Conservation (phyloP, 2,888 invertebrate species). For the Aporophyla nigra region DNA sequence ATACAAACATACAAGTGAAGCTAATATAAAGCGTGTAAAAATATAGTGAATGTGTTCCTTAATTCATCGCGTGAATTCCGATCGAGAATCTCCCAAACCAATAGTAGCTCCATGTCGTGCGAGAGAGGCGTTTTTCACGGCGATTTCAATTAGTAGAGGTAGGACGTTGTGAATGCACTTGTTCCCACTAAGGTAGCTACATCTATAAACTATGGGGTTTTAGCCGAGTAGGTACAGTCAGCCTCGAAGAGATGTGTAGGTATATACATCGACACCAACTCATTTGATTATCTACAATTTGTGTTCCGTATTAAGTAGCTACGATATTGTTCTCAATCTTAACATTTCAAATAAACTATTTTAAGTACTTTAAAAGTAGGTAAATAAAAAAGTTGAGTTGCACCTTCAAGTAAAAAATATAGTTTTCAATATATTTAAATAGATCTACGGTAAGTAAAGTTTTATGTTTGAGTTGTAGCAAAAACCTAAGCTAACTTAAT, state of each 20-base stretch:
- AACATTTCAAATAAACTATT: no score
- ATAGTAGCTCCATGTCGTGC: conserved; percentile 56
- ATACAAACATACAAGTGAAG: no score
- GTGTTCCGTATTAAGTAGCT: background rate
- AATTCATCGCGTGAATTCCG: conserved; percentile 21
- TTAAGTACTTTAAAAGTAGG: no score
- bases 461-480: no score
- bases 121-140: conserved; percentile 64
- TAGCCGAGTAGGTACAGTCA: conserved; percentile 4
- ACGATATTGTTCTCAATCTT: no score
- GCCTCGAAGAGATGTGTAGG: background rate
- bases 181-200: conserved; percentile 47
- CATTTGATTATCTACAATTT: background rate
- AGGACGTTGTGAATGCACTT: conserved; percentile 57
- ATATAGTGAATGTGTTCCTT: no score
- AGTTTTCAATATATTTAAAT: no score
- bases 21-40: no score
- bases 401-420: no score
- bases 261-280: background rate
- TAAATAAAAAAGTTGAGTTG: no score
- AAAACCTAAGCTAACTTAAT: no score
- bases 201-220: conserved; percentile 43
- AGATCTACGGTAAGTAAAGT: no score
- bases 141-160: conserved; percentile 70
- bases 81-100: conserved; percentile 30